Conservation (phyloP, 64 coral and sea anemone species). For the Actinia tenebrosa region DNA sequence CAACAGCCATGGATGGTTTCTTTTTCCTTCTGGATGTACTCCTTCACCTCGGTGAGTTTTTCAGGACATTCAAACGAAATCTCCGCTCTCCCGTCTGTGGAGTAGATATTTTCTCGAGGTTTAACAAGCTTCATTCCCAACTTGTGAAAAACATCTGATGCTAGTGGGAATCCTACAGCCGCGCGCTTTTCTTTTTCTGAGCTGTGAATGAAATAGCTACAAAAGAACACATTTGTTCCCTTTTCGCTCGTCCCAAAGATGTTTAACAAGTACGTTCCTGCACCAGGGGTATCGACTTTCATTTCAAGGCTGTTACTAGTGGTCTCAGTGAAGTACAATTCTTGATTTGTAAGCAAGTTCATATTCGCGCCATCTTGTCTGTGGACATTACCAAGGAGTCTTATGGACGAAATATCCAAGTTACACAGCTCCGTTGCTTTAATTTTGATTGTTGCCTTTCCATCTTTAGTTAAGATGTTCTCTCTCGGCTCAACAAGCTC, state of each 20-base stretch:
- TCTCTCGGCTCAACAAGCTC: constrained; percentile 32
- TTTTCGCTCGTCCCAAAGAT: constrained; percentile 18
- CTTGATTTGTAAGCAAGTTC: background rate
- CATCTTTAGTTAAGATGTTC: constrained; percentile 35
- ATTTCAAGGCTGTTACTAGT: constrained; percentile 20
- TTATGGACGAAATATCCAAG: background rate
- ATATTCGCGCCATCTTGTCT: background rate
- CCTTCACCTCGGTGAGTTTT: background rate
- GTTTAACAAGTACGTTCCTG: constrained; percentile 22
- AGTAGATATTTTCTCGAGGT: constrained; percentile 41
- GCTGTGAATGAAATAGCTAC: constrained; percentile 27
- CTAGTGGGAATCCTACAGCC: constrained; percentile 28
- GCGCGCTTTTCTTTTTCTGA: constrained; percentile 10
- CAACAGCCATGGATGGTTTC: constrained; percentile 21
- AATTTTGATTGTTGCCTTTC: background rate
- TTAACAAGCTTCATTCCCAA: constrained; percentile 20
- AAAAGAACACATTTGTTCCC: constrained; percentile 8
- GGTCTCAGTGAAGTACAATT: constrained; percentile 22
- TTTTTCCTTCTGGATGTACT: constrained; percentile 12
- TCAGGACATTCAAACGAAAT: constrained; percentile 22
- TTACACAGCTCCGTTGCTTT: background rate
- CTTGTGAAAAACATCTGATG: constrained; percentile 25
- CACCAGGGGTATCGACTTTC: constrained; percentile 14
- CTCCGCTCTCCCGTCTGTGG: constrained; percentile 4
- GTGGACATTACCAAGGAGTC: background rate